These are phyloP conservation scores for Tetragnatha montana DNA, from an alignment of 2,888 invertebrate species.

Conservation along the genomic window DNA sequence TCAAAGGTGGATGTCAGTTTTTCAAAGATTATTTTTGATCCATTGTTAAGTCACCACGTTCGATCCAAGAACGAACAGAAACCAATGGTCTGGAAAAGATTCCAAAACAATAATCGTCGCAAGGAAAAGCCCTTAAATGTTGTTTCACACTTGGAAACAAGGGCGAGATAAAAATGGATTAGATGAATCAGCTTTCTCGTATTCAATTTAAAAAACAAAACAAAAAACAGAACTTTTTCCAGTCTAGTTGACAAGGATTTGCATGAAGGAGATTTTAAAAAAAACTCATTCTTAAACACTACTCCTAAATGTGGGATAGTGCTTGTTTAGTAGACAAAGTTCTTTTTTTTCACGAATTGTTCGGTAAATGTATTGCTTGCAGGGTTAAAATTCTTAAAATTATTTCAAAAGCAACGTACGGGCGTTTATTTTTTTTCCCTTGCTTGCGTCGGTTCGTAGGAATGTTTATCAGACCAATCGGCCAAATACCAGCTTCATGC, in stretches of 20 bases:
- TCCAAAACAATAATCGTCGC: not conserved
- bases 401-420: too few relatives aligned
- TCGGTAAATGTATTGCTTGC: too few relatives aligned
- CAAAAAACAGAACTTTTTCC: not conserved
- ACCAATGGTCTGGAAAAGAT: not conserved
- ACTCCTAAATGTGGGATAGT: too few relatives aligned
- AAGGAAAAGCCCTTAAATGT: not conserved
- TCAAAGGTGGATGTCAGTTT: too few relatives aligned
- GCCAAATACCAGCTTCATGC: too few relatives aligned
- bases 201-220: not conserved
- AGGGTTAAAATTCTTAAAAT: too few relatives aligned
- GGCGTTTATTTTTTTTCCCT: too few relatives aligned
- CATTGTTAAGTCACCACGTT: not conserved
- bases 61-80: not conserved
- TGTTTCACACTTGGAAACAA: not conserved
- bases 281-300: not conserved
- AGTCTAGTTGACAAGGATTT: not conserved
- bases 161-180: not conserved
- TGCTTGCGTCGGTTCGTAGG: too few relatives aligned
- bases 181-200: not conserved
- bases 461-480: too few relatives aligned
- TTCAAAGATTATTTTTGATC: not conserved
- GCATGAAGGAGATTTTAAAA: not conserved
- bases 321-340: too few relatives aligned
- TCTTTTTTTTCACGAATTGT: too few relatives aligned